These are phyloP conservation scores for Trichogramma evanescens DNA, from an alignment of 2,888 invertebrate species.

Conservation along the genomic window DNA sequence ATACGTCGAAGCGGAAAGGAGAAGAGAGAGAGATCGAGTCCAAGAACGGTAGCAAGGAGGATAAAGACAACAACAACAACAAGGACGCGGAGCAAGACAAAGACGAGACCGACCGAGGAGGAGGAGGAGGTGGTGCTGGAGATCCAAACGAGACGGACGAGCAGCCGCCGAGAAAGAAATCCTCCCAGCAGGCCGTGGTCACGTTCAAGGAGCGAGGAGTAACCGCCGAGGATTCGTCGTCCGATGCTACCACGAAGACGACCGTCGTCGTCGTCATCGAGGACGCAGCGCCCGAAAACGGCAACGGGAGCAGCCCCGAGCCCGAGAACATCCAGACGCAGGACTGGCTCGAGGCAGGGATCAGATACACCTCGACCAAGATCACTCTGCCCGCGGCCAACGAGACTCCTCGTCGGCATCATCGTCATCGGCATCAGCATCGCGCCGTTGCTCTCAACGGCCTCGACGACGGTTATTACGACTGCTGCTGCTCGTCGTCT, in stretches of 20 bases:
- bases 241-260: constrained; percentile 10
- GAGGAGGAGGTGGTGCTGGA: not conserved
- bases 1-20: constrained; percentile 2
- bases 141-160: not conserved
- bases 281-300: constrained; percentile 28
- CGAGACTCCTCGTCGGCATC: constrained; percentile 7
- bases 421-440: constrained; percentile 30
- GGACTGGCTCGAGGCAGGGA: constrained; percentile 43
- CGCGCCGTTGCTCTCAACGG: constrained; percentile 17
- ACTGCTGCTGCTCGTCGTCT: not conserved
- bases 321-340: constrained; percentile 41
- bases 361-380: constrained; percentile 43
- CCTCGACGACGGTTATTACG: no score
- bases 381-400: constrained; percentile 37
- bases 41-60: not conserved
- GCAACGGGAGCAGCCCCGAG: constrained; percentile 22
- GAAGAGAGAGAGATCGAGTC: not conserved
- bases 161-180: constrained; percentile 16
- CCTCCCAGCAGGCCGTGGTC: constrained; percentile 11
- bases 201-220: constrained; percentile 12
- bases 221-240: not conserved
- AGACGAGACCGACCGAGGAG: not conserved
- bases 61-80: constrained; percentile 1
- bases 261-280: constrained; percentile 41
- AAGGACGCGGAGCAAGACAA: not conserved